Base-by-base conservation (phyloP, 2,113 vertebrate species). In the Rhinopomastus cyanomelas region DNA sequence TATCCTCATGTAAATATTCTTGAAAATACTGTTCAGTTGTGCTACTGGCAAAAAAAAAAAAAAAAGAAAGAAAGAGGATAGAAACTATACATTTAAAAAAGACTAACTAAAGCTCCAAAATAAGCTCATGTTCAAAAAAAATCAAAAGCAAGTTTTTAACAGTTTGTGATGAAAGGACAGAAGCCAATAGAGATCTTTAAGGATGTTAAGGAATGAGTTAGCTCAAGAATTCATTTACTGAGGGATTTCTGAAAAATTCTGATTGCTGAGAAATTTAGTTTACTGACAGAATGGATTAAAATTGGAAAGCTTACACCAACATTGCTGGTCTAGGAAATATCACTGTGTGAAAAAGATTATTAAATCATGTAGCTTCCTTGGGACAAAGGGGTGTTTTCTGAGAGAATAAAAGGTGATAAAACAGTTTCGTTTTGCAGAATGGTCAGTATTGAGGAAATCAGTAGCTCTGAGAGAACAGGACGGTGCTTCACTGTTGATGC, bases 271-370 rank as follows among this genome's bases (percentile, higher is more conserved):
- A n/a, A n/a, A n/a, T n/a, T n/a, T n/a, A n/a, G n/a, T 77, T 83
- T 85, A 74, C n/a, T 67, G 22, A 51, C 36, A 87, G 7, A 49
- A 46, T 30, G 29, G 68, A 94, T 83, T 83, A 89, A 89, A 79
- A 83, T 48, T 85, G 22, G 39, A 90, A 79, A 87, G 49, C 20
- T 67, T 52, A 66, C 30, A 84, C 15, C 44, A 80, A 30, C 0
- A 2, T 23, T 80, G 74, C 59, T 69, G 80, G 29, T 69, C 42
- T 59, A 78, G 68, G 48, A 85, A 81, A 71, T 78, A 11, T 17
- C 81, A 30, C 20, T 74, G 7, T 91, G 73, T 62, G 73, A 83
- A 89, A 88, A 62, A 60, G 26, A 12, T 16, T 71, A 29, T 48
- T 82, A 77, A 93, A 89, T 85, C 74, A 85, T 82, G 83, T 59